Base-by-base conservation (phyloP, 1,140 invertebrate species). In the Penaeus indicus region DNA sequence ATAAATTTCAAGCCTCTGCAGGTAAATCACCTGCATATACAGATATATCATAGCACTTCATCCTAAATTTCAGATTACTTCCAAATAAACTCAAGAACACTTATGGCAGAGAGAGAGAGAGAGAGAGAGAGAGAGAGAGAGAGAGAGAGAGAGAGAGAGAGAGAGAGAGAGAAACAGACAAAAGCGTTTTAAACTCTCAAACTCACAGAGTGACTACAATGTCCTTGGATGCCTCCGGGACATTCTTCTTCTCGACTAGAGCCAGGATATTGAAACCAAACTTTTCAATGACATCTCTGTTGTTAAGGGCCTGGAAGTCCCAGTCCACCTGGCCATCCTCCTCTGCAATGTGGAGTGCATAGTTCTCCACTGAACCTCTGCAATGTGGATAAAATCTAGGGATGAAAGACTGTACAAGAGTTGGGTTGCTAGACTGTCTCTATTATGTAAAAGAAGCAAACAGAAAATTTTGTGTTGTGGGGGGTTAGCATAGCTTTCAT, bases 321-420 rank as follows among this genome's bases (percentile, higher is more conserved):
- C 95, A 95, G 93, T 98, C 97, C 63, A 98, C 96, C 93, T 98
- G 98, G n/a, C 98, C 98, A 93, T 98, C 97, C 92, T 99, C 98
- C 94, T 99, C 98, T 25, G 97, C 97, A 92, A 99, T 97, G 92
- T 97, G 97, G 67, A 99, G 93, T 72, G 96, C 96, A 93, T 97
- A 98, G 91, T 95, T 91, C 69, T 93, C 92, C 38, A 93, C 92
- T 85, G 93, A 92, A 78, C 94, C 92, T 78, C 94, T 95, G 91
- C 60, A 92, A 92, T 47, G 63, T 61, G 79, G n/a, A 85, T 32
- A 61, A 25, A 83, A 32, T 32, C 10, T 21, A n/a, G 63, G 32
- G 21, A 32, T 38, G 32, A 18, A 21, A 22, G 63, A 38, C 18
- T 67, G 61, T 47, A 42, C 38, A 42, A 4, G 38, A 42, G 38